Base-by-base conservation (phyloP, 2,888 invertebrate genomes). In the Melangyna quadrimaculata region DNA sequence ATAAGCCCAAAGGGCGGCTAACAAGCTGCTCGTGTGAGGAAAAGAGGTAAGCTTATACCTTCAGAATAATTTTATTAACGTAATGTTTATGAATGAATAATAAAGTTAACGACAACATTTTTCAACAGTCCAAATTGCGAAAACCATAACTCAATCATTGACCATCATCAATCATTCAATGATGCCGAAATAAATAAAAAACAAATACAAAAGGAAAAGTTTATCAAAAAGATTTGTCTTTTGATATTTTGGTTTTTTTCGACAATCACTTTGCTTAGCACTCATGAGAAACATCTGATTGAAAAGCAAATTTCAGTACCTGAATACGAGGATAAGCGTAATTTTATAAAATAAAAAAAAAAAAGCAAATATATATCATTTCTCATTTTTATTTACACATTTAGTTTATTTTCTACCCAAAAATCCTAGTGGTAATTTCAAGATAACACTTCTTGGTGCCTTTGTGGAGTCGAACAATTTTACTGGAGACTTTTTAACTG, bases 261-360 rank as follows among this genome's bases (percentile, higher is more conserved):
- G 3, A 91, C 91, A 1, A 77, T 88, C 0, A 88, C 89, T 0
- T 83, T 92, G n/a, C 89, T 91, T 24, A 88, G 88, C 3, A 90
- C 90, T 67, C 89, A 89, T 2, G 92, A 92, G 82, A 92, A 92
- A 74, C 89, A 89, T 87, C 80, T 92, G 69, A 81, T 91, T 53
- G 89, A 90, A 77, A 91, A 91, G 74, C 91, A 91, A 37, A 57
- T 92, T 1, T 89, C 90, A 40, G 90, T 92, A 74, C 91, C 92
- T 3, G 88, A 88, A 19, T 88, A 89, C 0, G 89, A 88, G 40
- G 89, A 89, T 22, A 92, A 91, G 88, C 88, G 92, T 92, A 35
- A 57, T 22, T 2, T 40, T n/a, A n/a, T n/a, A n/a, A n/a, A n/a
- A n/a, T n/a, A n/a, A n/a, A n/a, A n/a, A n/a, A n/a, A n/a, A n/a